These are phyloP conservation scores for Pituophis catenifer DNA, from an alignment of 2,113 vertebrate species.

Conservation along the genomic window DNA sequence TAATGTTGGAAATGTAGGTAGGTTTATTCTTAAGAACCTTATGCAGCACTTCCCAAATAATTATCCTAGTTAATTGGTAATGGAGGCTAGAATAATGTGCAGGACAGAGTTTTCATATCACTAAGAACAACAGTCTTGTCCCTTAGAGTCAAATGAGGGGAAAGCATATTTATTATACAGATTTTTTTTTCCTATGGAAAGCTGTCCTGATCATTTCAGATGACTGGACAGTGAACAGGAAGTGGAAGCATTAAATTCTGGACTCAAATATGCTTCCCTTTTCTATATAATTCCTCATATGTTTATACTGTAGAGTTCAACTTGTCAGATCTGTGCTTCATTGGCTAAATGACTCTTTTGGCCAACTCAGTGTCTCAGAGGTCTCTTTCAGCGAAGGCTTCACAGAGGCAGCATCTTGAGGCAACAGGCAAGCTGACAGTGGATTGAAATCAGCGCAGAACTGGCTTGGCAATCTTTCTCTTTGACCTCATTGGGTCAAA, in stretches of 20 bases:
- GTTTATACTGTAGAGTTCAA: slow-evolving; percentile 36
- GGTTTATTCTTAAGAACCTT: background rate
- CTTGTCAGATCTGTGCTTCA: background rate
- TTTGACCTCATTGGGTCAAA: slow-evolving; percentile 43
- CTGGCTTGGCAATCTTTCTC: slow-evolving; percentile 27
- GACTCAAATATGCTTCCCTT: slow-evolving; percentile 11
- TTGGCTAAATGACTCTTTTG: slow-evolving; percentile 30
- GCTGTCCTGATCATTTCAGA: background rate
- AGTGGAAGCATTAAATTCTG: slow-evolving; percentile 3
- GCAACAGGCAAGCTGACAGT: background rate
- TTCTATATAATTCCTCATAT: slow-evolving; percentile 7
- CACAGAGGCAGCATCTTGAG: slow-evolving; percentile 26
- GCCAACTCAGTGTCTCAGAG: slow-evolving; percentile 21
- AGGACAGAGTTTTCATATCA: background rate
- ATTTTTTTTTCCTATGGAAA: background rate
- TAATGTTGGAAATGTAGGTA: background rate
- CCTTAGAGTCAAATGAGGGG: background rate
- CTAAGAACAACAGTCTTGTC: slow-evolving; percentile 1
- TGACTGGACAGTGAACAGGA: slow-evolving; percentile 16
- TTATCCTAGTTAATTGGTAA: background rate
- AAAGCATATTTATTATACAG: background rate
- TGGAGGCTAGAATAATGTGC: background rate
- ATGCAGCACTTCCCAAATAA: background rate
- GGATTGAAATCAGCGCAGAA: slow-evolving; percentile 24
- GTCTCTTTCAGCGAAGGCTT: slow-evolving; percentile 17